phyloP scores from a whole-genome alignment of 2,888 invertebrate genomes.

The Tetragonisca angustula region DNA sequence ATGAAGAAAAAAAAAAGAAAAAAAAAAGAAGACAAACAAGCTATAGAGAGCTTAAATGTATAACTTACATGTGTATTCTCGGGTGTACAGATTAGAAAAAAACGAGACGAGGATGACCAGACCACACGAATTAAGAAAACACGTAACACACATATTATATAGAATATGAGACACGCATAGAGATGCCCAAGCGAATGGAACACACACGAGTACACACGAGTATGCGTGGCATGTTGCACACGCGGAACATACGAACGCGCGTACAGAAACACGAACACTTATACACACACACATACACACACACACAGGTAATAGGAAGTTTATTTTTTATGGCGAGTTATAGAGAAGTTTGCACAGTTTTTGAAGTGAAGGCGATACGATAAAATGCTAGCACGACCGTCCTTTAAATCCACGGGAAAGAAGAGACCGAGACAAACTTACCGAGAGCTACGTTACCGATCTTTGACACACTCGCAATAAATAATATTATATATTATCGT shows the following conservation, averaged over 20 bases:
- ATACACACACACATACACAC: slow-evolving; percentile 67
- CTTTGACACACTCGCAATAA: slow-evolving; percentile 48
- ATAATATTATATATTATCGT: slow-evolving; percentile 34
- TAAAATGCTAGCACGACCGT: slow-evolving; percentile 66
- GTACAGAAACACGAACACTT: slow-evolving; percentile 19
- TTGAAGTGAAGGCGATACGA: slow-evolving; percentile 60
- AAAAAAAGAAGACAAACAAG: slow-evolving; percentile 27
- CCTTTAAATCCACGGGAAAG: slow-evolving; percentile 60
- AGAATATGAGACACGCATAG: slow-evolving; percentile 49
- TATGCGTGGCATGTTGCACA: slow-evolving; percentile 34
- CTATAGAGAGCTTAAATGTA: slow-evolving; percentile 77
- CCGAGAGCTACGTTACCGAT: slow-evolving; percentile 38
- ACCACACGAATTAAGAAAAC: slow-evolving; percentile 41
- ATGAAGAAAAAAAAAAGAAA: background rate
- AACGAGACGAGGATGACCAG: slow-evolving; percentile 64
- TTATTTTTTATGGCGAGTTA: slow-evolving; percentile 82
- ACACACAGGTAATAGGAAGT: slow-evolving; percentile 79
- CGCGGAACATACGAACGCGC: slow-evolving; percentile 35
- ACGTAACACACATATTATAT: slow-evolving; percentile 39
- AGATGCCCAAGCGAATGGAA: slow-evolving; percentile 33
- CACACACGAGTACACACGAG: slow-evolving; percentile 60
- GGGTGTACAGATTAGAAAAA: slow-evolving; percentile 74
- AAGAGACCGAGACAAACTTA: slow-evolving; percentile 29
- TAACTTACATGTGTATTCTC: slow-evolving; percentile 72
- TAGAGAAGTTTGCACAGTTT: slow-evolving; percentile 64